Conservation (phyloP, 2,888 invertebrate species). For the Aspidiotus rigidus region DNA sequence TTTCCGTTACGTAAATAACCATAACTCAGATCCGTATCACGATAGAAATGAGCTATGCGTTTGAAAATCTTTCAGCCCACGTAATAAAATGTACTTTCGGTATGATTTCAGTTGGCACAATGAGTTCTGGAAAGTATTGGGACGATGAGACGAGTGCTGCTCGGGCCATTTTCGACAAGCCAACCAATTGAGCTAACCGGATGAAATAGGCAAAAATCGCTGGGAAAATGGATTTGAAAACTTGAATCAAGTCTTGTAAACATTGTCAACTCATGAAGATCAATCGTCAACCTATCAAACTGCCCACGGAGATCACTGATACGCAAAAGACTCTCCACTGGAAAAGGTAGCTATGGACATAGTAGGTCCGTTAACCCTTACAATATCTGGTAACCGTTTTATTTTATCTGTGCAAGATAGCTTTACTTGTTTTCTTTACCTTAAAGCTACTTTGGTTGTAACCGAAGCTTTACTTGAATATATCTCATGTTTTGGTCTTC, state of each 20-base stretch:
- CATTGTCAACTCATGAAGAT: slow-evolving; percentile 1
- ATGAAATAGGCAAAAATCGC: no score
- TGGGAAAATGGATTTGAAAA: background rate
- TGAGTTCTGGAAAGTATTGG: no score
- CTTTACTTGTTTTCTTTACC: background rate
- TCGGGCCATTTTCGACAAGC: no score
- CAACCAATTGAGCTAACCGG: no score
- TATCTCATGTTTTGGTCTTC: slow-evolving; percentile 41
- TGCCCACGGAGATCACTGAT: slow-evolving; percentile 6
- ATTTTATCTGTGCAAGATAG: slow-evolving; percentile 8
- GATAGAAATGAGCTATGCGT: no score
- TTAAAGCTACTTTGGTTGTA: slow-evolving; percentile 39
- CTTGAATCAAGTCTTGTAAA: background rate
- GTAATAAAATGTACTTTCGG: no score
- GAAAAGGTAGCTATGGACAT: background rate
- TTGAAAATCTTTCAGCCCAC: no score
- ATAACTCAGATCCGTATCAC: no score
- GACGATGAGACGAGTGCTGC: no score
- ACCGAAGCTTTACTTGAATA: slow-evolving; percentile 40
- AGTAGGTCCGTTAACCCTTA: no score
- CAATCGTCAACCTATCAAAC: slow-evolving; percentile 9
- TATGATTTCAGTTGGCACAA: no score
- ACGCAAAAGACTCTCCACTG: background rate
- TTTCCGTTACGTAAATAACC: no score
- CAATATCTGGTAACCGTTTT: background rate